Evolutionary conservation across 2,888 invertebrate species (phyloP).

Genomic region (Lasioglossum villosulum): DNA sequence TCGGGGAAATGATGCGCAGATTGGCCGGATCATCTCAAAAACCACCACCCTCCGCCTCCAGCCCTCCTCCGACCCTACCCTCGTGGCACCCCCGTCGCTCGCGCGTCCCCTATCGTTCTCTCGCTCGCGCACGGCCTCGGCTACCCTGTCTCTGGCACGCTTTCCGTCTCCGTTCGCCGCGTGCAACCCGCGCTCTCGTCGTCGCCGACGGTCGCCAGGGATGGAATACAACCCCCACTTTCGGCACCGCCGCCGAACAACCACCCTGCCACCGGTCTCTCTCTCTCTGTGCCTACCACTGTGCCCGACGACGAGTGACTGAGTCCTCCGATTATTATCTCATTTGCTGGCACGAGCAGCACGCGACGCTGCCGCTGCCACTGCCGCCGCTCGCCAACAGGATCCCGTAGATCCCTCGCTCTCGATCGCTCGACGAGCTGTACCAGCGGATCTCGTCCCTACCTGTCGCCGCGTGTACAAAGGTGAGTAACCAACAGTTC

Average conservation of each 20-base stretch:
- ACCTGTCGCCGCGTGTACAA: slow-evolving; percentile 49
- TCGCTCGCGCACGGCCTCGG: slow-evolving; percentile 31
- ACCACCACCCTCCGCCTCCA: slow-evolving; percentile 79
- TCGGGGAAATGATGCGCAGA: slow-evolving; percentile 84
- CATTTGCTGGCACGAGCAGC: slow-evolving; percentile 81
- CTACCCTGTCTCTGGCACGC: slow-evolving; percentile 33
- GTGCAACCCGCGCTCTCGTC: slow-evolving; percentile 48
- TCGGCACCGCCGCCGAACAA: slow-evolving; percentile 72
- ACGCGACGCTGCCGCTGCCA: slow-evolving; percentile 51
- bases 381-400: slow-evolving; percentile 25
- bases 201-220: slow-evolving; percentile 70
- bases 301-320: slow-evolving; percentile 77
- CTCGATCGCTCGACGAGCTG: slow-evolving; percentile 38
- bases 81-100: background rate
- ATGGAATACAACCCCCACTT: slow-evolving; percentile 78
- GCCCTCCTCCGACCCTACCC: slow-evolving; percentile 62
- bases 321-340: slow-evolving; percentile 83
- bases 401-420: slow-evolving; percentile 62
- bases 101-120: slow-evolving; percentile 44
- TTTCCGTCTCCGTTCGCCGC: slow-evolving; percentile 46
- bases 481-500: slow-evolving; percentile 59
- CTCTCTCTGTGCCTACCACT: slow-evolving; percentile 67
- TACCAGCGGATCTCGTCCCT: background rate
- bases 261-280: slow-evolving; percentile 69
- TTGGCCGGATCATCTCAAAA: slow-evolving; percentile 85